These are phyloP conservation scores for Agonum fuliginosum DNA, from an alignment of 2,888 invertebrate genomes.

Conservation along the genomic window DNA sequence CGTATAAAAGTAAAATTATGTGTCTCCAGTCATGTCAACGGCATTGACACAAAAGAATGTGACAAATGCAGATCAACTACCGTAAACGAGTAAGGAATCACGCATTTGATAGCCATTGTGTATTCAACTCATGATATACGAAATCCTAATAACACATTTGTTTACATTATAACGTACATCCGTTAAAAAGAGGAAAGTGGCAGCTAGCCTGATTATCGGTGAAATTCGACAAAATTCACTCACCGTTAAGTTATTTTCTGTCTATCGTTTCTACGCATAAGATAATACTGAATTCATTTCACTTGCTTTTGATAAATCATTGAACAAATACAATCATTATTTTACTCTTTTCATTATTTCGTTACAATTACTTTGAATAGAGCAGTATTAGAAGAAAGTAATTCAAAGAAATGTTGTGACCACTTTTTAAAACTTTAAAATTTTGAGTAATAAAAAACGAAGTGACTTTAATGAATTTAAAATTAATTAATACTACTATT, in stretches of 20 bases:
- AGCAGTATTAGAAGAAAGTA: too few relatives aligned
- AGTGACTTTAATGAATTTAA: too few relatives aligned
- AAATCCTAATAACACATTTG: slow-evolving; percentile 56
- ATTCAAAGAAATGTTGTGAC: too few relatives aligned
- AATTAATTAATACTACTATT: too few relatives aligned
- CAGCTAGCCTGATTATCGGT: slow-evolving; percentile 47
- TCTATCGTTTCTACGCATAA: slow-evolving; percentile 30
- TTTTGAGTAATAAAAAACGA: too few relatives aligned
- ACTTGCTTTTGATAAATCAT: too few relatives aligned
- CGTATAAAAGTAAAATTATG: slow-evolving; percentile 23
- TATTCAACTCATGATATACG: slow-evolving; percentile 52
- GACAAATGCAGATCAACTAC: slow-evolving; percentile 1
- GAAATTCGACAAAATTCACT: slow-evolving; percentile 53
- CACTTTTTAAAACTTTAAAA: too few relatives aligned
- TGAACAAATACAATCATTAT: too few relatives aligned
- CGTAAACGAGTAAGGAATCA: slow-evolving; percentile 48
- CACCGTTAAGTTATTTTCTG: slow-evolving; percentile 47
- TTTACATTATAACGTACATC: slow-evolving; percentile 55
- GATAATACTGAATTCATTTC: slow-evolving; percentile 14
- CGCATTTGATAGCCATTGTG: slow-evolving; percentile 38
- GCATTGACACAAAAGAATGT: slow-evolving; percentile 38
- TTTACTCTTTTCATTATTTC: too few relatives aligned
- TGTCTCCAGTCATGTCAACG: neutral
- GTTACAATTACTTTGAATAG: too few relatives aligned
- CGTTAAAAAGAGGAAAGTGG: slow-evolving; percentile 54